phyloP scores from a whole-genome alignment of 1,140 invertebrate genomes.

The Papilio aristodemus region DNA sequence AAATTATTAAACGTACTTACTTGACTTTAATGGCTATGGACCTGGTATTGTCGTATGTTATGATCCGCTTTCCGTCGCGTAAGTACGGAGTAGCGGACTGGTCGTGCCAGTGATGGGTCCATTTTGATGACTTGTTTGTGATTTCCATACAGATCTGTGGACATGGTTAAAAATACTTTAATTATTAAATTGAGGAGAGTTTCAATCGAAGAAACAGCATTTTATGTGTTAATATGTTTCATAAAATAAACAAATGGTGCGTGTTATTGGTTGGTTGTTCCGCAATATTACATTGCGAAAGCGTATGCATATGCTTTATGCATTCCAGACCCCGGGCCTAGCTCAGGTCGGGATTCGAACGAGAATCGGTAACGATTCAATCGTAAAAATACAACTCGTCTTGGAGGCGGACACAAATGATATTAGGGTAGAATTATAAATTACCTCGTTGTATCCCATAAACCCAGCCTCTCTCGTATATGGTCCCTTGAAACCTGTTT shows the following conservation, averaged over 20 bases:
- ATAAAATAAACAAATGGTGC: too few species aligned
- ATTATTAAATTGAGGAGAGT: not conserved
- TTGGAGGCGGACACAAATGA: too few species aligned
- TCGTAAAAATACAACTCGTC: too few species aligned
- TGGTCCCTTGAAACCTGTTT: slow-evolving; percentile 85
- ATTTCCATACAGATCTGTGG: slow-evolving; percentile 83
- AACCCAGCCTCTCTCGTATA: slow-evolving; percentile 91
- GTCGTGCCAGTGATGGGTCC: slow-evolving; percentile 83
- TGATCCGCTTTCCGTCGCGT: slow-evolving; percentile 80
- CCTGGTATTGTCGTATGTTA: slow-evolving; percentile 84
- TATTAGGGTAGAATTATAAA: not conserved
- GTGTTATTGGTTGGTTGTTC: too few species aligned
- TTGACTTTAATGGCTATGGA: slow-evolving; percentile 84
- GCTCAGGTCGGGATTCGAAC: too few species aligned
- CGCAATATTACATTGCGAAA: too few species aligned
- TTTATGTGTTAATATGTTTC: too few species aligned
- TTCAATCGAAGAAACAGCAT: not conserved
- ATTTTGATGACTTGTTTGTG: slow-evolving; percentile 73
- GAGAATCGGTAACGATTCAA: too few species aligned
- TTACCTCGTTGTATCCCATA: slow-evolving; percentile 93
- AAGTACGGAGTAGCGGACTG: slow-evolving; percentile 82
- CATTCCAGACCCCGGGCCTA: too few species aligned
- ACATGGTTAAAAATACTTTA: not conserved
- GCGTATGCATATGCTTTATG: too few species aligned
- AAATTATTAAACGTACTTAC: slow-evolving; percentile 49